phyloP scores from a whole-genome alignment of 2,797 vertebrate species.

The Petrocephalus schoutedeni region DNA sequence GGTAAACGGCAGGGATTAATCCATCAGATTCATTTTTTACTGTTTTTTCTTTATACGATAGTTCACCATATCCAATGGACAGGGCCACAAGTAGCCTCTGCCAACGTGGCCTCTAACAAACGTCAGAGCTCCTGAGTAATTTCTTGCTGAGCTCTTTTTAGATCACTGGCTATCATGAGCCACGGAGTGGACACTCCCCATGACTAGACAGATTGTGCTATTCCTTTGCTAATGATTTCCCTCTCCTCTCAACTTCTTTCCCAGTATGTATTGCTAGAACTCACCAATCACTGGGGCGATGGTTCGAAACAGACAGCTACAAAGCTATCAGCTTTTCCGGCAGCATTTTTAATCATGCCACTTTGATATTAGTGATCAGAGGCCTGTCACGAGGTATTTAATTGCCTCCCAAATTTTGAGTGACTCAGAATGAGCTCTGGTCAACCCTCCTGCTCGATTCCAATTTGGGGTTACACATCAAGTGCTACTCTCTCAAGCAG shows the following conservation, averaged over 20 bases:
- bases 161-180: neutral
- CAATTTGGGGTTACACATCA: neutral
- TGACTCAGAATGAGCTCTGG: conserved; percentile 1
- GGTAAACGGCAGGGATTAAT: neutral
- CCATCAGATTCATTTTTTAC: neutral
- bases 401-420: conserved; percentile 2
- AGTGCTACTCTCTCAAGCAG: neutral
- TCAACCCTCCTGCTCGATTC: neutral
- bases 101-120: neutral
- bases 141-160: neutral
- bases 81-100: neutral
- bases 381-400: neutral
- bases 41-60: neutral
- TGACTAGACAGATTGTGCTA: neutral
- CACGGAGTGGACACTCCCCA: neutral
- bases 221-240: neutral
- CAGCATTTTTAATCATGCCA: neutral
- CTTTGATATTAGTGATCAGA: conserved; percentile 20
- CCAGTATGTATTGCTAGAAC: neutral
- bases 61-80: neutral
- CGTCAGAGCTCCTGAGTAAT: neutral
- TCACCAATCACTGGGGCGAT: neutral
- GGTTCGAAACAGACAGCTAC: neutral
- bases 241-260: neutral
- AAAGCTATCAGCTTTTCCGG: neutral